Percentiles rank a stretch among this genome's conserved stretches.
Evolutionary conservation across 2,113 vertebrate genomes (phyloP).

Genomic region (Mellivora capensis): DNA sequence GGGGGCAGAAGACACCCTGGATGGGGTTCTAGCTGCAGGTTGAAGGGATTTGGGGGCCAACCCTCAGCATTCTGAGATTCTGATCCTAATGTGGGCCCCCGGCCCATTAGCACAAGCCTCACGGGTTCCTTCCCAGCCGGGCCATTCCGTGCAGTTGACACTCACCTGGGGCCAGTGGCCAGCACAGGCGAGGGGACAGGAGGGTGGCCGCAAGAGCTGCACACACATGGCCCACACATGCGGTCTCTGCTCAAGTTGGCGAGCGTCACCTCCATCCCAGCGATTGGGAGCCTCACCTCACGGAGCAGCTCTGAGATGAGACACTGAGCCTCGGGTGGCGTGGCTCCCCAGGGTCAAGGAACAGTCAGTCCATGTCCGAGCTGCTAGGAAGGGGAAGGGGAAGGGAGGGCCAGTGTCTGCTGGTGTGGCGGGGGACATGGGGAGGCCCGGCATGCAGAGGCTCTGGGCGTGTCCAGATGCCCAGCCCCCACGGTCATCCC

Average conservation of each 20-base stretch:
- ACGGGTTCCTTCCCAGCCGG: accelerated
- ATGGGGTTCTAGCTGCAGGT: accelerated
- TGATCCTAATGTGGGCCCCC: not conserved
- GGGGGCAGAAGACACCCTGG: accelerated
- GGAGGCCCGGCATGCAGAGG: not conserved
- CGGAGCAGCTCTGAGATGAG: not conserved
- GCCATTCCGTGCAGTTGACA: not conserved
- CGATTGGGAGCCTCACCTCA: not conserved
- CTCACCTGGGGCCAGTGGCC: not conserved
- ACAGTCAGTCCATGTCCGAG: not conserved
- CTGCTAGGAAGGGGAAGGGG: accelerated
- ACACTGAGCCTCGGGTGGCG: accelerated
- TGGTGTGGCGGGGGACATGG: accelerated
- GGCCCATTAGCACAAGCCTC: not conserved
- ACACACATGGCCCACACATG: accelerated
- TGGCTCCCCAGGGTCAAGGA: not conserved
- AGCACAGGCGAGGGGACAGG: too few species aligned
- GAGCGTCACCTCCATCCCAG: accelerated
- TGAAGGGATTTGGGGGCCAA: not conserved
- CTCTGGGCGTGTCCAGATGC: accelerated
- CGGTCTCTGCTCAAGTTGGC: accelerated
- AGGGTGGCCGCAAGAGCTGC: not conserved
- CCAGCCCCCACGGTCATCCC: not conserved
- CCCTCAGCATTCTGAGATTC: not conserved
- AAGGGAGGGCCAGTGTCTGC: too few species aligned